A percentile compares a stretch with the other conserved stretches of the same genome.
Evolutionary conservation across 2,797 vertebrate species (phyloP).

Genomic region (Picus viridis): DNA sequence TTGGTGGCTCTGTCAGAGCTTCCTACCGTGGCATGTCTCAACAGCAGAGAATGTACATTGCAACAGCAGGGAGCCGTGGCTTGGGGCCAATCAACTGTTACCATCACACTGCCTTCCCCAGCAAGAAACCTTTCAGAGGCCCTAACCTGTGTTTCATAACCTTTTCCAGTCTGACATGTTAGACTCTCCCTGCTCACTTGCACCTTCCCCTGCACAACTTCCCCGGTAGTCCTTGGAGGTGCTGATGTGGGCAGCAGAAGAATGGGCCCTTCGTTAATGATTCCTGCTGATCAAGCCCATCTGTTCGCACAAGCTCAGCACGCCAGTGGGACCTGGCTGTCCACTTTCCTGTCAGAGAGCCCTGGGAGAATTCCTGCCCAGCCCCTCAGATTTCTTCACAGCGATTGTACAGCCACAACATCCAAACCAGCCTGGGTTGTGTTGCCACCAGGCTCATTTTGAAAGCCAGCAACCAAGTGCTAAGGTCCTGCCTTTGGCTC

Average conservation of each 20-base stretch:
- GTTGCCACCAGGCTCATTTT: background rate
- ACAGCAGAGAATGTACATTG: constrained; percentile 59
- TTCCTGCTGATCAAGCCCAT: background rate
- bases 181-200: background rate
- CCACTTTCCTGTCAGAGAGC: background rate
- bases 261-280: background rate
- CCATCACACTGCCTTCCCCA: background rate
- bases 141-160: constrained; percentile 47
- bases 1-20: constrained; percentile 39
- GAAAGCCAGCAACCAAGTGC: background rate
- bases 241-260: background rate
- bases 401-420: background rate
- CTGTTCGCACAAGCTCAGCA: background rate
- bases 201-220: background rate
- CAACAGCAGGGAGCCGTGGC: constrained; percentile 49
- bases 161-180: constrained; percentile 47
- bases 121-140: constrained; percentile 50
- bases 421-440: background rate
- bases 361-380: background rate
- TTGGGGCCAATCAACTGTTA: constrained; percentile 55
- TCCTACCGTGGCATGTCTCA: constrained; percentile 51
- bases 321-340: background rate
- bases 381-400: background rate
- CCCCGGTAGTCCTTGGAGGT: background rate
- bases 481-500: background rate